Percentiles rank a stretch among this genome's conserved stretches.
These are phyloP conservation scores for Brachionus rubens DNA, from an alignment of 1,140 invertebrate genomes.

Conservation along the genomic window DNA sequence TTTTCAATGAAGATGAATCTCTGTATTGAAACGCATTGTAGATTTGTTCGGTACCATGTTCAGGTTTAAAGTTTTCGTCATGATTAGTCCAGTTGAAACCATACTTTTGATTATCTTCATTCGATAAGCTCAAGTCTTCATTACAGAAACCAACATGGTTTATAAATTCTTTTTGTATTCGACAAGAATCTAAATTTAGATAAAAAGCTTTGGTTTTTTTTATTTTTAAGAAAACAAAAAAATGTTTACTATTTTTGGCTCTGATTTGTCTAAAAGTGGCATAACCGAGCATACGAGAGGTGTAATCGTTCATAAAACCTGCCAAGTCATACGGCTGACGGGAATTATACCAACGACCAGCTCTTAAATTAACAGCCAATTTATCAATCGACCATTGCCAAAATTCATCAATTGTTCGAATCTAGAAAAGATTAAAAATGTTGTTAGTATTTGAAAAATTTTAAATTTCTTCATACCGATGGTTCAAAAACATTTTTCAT, in stretches of 20 bases:
- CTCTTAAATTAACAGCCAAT: constrained; percentile 54
- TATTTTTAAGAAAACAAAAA: neutral
- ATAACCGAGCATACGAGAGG: constrained; percentile 64
- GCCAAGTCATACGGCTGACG: constrained; percentile 61
- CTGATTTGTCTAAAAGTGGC: constrained; percentile 63
- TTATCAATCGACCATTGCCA: neutral
- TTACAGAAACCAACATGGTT: neutral
- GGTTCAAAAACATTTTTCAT: constrained; percentile 56
- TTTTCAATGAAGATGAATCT: constrained; percentile 55
- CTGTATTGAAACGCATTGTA: constrained; percentile 24
- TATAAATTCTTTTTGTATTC: neutral
- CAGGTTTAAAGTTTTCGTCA: neutral
- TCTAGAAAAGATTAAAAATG: too few species aligned
- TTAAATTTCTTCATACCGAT: neutral
- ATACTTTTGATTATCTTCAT: constrained; percentile 35
- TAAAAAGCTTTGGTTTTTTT: neutral
- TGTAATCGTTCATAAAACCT: constrained; percentile 63
- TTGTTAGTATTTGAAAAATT: neutral
- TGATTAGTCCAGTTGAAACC: neutral
- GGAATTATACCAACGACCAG: constrained; percentile 62
- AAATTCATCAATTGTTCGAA: neutral
- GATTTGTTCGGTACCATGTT: neutral
- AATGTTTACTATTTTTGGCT: constrained; percentile 47
- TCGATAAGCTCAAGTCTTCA: constrained; percentile 15
- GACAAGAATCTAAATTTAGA: constrained; percentile 18